Base-by-base conservation (phyloP, 2,797 vertebrate species). In the Sebastes kiyomatsui region DNA sequence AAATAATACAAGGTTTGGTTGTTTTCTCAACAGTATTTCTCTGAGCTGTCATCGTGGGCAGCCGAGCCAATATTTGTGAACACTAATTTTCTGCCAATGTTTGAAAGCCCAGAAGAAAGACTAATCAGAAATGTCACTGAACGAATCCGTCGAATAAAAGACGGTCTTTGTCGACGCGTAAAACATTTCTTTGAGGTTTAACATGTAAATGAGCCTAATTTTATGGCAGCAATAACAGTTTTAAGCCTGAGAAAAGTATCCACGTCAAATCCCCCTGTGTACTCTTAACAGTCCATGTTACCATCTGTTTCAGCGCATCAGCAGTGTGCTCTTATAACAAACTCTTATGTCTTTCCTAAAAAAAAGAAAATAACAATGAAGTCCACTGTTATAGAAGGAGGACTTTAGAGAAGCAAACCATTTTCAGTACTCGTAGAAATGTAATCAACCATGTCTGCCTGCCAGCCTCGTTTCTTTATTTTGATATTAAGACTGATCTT, bases 291-390 rank as follows among this genome's bases (percentile, higher is more conserved):
- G 52, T 56, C 68, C 5, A 65, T 11, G 35, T 25, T 28, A 38
- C 72, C 84, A 85, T 89, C 89, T 88, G 89, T 80, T 67, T 67
- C 74, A 28, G n/a, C 33, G 56, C 75, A 23, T 22, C 54, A 52
- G 25, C 18, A 4, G 22, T 16, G 33, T 27, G 73, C 54, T 81
- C 46, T 16, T 67, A 35, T 12, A 35, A 35, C 35, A 25, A 32
- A 33, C 33, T 49, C 10, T 5, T 3, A 13, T 52, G n/a, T n/a
- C 7, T 32, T 16, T 22, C 5, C 33, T n/a, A 20, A 13, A 32
- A 10, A 11, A 23, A 58, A 38, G 7, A 2, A 0, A 5, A 33
- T 23, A 27, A 14, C 2, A 5, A 46, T 13, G 11, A 38, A 38
- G 13, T 35, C 20, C 7, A 35, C 23, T 12, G 1, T 54, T 28